Conservation (phyloP, 2,113 vertebrate genomes). For the Paramormyrops kingsleyae region DNA sequence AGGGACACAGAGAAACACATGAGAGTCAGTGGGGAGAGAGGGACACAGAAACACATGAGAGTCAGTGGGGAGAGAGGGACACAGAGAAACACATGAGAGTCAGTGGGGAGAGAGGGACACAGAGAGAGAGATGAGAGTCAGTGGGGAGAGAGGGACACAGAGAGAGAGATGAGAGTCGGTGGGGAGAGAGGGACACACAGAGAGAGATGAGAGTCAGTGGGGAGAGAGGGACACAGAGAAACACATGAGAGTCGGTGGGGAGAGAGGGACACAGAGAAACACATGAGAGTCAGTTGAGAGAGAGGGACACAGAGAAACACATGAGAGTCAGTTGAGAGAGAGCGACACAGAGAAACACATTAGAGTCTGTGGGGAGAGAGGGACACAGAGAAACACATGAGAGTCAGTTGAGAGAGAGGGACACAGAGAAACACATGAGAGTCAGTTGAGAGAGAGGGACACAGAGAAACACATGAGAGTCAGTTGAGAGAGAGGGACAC, state of each 20-base stretch:
- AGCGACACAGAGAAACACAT: background rate
- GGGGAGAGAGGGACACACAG: background rate
- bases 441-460: background rate
- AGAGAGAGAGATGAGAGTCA: background rate
- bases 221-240: background rate
- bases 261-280: background rate
- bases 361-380: background rate
- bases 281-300: background rate
- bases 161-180: background rate
- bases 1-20: background rate
- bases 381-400: background rate
- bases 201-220: background rate
- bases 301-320: background rate
- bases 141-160: background rate
- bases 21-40: background rate
- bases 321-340: background rate
- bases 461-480: background rate
- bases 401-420: background rate
- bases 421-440: background rate
- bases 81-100: background rate
- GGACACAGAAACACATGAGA: too few species aligned
- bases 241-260: background rate
- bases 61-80: too few species aligned
- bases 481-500: background rate
- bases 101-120: background rate